Conservation (phyloP, 1,140 invertebrate species). For the Akabosia matsudoensis region DNA sequence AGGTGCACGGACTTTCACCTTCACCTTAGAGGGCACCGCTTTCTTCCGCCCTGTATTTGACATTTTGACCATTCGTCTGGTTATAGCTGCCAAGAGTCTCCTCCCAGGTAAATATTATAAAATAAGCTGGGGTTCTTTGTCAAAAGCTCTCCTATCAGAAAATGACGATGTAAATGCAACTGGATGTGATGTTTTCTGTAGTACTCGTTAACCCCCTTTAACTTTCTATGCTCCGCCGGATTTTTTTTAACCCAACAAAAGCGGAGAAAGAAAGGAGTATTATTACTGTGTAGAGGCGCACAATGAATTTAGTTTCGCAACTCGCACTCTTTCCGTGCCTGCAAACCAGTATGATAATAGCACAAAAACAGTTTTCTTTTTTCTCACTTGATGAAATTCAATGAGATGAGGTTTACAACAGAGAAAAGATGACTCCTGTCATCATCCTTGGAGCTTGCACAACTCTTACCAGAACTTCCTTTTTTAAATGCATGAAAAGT, state of each 20-base stretch:
- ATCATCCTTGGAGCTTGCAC: background rate
- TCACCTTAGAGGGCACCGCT: constrained; percentile 44
- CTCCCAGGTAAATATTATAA: constrained; percentile 22
- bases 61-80: constrained; percentile 45
- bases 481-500: background rate
- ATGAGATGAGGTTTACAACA: constrained; percentile 15
- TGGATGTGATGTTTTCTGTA: background rate
- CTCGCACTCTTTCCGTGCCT: too few species aligned
- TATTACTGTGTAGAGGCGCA: too few species aligned
- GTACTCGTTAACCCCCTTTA: too few species aligned
- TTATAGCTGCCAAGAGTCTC: constrained; percentile 21
- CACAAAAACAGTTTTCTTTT: too few species aligned
- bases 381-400: constrained; percentile 22
- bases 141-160: background rate
- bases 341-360: too few species aligned
- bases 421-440: background rate
- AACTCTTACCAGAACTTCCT: background rate
- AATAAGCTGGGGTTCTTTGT: constrained; percentile 10
- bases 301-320: too few species aligned
- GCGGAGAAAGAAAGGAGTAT: background rate
- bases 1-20: constrained; percentile 42
- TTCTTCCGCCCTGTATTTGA: constrained; percentile 44
- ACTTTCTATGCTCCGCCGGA: too few species aligned
- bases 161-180: background rate
- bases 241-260: background rate